phyloP scores from a whole-genome alignment of 2,113 vertebrate species.

The Dromas ardeola region DNA sequence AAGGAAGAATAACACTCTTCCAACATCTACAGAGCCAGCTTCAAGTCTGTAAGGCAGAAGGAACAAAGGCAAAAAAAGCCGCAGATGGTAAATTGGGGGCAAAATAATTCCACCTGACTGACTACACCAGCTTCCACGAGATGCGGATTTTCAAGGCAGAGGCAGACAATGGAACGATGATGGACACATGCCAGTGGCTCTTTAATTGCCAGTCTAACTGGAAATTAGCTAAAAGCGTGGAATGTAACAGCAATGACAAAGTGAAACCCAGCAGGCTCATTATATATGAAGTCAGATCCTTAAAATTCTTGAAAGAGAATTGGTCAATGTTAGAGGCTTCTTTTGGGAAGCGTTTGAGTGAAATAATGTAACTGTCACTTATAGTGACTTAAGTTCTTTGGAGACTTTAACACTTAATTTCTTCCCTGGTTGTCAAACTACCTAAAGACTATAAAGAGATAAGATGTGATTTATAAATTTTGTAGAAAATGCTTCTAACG shows the following conservation, averaged over 20 bases:
- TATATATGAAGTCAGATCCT: background rate
- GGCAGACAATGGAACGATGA: background rate
- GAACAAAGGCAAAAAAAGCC: background rate
- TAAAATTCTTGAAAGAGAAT: background rate
- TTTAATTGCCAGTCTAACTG: background rate
- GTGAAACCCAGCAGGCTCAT: background rate
- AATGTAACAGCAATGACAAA: background rate
- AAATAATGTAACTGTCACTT: background rate
- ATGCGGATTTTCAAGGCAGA: background rate
- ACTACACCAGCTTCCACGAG: background rate
- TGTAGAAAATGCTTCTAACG: background rate
- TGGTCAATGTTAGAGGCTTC: background rate
- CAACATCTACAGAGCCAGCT: background rate
- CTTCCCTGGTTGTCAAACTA: background rate
- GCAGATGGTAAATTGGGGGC: background rate
- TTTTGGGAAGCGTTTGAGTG: conserved; percentile 13
- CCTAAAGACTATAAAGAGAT: background rate
- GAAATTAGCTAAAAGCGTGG: background rate
- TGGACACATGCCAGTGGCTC: background rate
- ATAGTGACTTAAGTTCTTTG: background rate
- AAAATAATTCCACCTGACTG: background rate
- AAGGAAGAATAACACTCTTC: background rate
- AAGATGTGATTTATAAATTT: background rate
- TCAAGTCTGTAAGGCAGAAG: background rate
- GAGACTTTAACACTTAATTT: background rate